Conservation (phyloP, 1,140 invertebrate species). For the Polyergus mexicanus region DNA sequence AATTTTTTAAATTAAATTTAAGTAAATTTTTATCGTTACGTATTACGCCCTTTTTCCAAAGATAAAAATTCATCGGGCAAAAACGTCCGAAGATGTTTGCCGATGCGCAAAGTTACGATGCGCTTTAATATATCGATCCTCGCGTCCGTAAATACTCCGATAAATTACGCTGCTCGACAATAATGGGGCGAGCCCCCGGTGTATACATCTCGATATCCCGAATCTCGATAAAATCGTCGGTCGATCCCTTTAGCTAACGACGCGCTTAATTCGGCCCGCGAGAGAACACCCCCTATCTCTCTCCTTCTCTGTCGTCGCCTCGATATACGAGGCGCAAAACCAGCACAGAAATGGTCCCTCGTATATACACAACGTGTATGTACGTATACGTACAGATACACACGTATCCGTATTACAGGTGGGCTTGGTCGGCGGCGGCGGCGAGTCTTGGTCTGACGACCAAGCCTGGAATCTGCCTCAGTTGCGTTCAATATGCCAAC, state of each 20-base stretch:
- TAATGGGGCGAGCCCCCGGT: conserved; percentile 40
- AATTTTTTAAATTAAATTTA: neutral
- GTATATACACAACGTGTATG: conserved; percentile 21
- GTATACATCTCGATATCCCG: conserved; percentile 43
- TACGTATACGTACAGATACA: conserved; percentile 3
- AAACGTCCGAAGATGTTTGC: neutral
- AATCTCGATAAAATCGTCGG: conserved; percentile 56
- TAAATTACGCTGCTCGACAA: conserved; percentile 42
- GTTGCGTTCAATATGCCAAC: conserved; percentile 72
- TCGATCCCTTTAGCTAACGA: conserved; percentile 54
- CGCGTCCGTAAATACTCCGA: conserved; percentile 32
- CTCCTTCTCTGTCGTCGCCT: neutral
- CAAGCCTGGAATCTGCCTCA: conserved; percentile 70
- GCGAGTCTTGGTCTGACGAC: conserved; percentile 51
- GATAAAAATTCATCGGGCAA: neutral
- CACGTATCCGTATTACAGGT: conserved; percentile 60
- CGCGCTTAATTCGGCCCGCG: conserved; percentile 50
- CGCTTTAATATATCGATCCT: conserved; percentile 5
- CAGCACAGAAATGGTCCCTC: conserved; percentile 42
- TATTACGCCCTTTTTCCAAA: neutral
- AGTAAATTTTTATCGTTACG: neutral
- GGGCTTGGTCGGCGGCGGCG: conserved; percentile 54
- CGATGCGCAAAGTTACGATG: neutral
- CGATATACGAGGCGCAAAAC: conserved; percentile 43
- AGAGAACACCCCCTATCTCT: conserved; percentile 5